Evolutionary conservation across 2,888 invertebrate genomes (phyloP).

Genomic region (Dynastes hyllus): DNA sequence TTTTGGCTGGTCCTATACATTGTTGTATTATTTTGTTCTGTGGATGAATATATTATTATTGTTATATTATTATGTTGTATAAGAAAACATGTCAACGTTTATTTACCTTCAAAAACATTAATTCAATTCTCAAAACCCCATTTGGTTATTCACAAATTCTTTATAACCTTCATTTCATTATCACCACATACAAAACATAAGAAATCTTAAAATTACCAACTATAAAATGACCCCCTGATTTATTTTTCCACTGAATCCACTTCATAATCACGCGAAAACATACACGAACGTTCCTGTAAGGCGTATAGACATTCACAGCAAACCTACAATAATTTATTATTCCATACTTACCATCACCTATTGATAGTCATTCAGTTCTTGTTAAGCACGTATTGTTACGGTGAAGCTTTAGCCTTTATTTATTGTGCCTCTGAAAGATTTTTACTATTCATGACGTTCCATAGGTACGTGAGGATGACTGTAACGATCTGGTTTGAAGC

Average conservation of each 20-base stretch:
- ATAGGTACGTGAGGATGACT: neutral
- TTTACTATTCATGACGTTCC: constrained; percentile 7
- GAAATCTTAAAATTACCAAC: too few species aligned
- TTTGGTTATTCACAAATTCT: too few species aligned
- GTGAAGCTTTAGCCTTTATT: neutral
- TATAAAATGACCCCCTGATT: too few species aligned
- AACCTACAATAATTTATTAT: constrained; percentile 36
- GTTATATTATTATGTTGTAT: too few species aligned
- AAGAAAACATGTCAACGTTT: too few species aligned
- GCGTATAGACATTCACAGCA: neutral
- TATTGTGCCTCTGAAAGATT: constrained; percentile 26
- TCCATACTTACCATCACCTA: constrained; percentile 14
- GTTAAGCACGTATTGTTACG: constrained; percentile 37
- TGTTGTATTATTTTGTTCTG: too few species aligned
- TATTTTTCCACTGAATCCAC: neutral
- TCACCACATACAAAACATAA: too few species aligned
- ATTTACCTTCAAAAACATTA: too few species aligned
- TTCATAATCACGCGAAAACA: neutral
- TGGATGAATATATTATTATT: too few species aligned
- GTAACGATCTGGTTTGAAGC: neutral
- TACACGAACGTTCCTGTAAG: neutral
- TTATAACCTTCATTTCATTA: too few species aligned
- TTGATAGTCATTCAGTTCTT: constrained; percentile 34
- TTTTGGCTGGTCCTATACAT: too few species aligned
- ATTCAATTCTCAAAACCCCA: too few species aligned